Conservation (phyloP, 2,113 vertebrate genomes). For the Plecotus auritus region DNA sequence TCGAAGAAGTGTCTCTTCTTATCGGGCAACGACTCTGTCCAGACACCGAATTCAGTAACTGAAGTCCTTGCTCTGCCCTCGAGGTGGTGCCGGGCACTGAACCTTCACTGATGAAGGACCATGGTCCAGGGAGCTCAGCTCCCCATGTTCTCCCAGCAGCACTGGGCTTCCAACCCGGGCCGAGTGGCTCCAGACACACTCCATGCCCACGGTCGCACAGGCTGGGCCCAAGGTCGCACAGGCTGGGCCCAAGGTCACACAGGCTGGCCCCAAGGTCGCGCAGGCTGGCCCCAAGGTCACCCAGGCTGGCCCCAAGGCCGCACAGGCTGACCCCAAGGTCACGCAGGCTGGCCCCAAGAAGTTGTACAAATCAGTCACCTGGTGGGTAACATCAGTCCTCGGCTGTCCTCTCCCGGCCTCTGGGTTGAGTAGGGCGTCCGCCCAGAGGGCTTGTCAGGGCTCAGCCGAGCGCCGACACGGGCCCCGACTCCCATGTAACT, state of each 20-base stretch:
- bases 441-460: background rate
- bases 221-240: background rate
- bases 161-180: background rate
- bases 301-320: no score
- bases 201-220: background rate
- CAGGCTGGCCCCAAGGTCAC: background rate
- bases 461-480: accelerated
- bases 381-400: background rate
- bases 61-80: background rate
- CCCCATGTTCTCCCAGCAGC: background rate
- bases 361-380: background rate
- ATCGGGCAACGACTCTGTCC: background rate
- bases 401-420: background rate
- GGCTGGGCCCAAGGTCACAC: no score
- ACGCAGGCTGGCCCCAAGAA: background rate
- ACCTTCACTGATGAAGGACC: background rate
- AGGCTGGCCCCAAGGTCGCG: background rate
- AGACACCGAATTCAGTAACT: background rate
- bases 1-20: background rate
- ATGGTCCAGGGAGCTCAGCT: background rate
- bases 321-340: background rate
- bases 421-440: background rate
- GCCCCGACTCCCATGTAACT: background rate
- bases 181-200: background rate
- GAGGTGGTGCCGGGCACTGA: background rate